Evolutionary conservation across 2,888 invertebrate genomes (phyloP), one percentile per base, ranked within the genome.

Genomic region (Pachliopta kotzebuea): DNA sequence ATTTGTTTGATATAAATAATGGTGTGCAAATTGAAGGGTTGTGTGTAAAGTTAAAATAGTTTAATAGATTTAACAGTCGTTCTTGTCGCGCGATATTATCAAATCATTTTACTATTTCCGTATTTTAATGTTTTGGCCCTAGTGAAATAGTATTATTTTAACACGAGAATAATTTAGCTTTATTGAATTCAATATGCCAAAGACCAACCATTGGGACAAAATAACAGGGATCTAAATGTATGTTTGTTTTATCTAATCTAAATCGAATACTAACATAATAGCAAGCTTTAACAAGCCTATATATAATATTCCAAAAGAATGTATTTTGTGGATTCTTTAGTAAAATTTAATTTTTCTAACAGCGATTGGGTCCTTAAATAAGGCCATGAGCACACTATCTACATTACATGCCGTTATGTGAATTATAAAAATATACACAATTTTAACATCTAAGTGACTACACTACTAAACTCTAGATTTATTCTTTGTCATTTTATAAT

Each of bases 401-500:
- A 83, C 76, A 78, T 79, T 75, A 79, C 81, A 75, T 77, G 77
- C 88, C 83, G 84, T 85, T 85, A 83, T 81, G 82, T 80, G 83
- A 83, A 81, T 83, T 84, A 86, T 84, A 83, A 84, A 83, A 84
- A 85, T 81, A 80, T 83, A 86, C 81, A 86, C 84, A 83, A 84
- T 83, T 84, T 81, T 86, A 86, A 81, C 78, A 85, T 81, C 83
- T 87, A 88, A 88, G 88, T 87, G 86, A 89, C 87, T 87, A 87
- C 86, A 85, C 88, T 90, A 90, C 86, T 90, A 90, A 93, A 92
- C 92, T 93, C 93, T 94, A 94, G 93, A 93, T 93, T 93, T 94
- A 93, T 93, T 93, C 93, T 94, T 94, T 94, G 94, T 94, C 93
- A 93, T 93, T 94, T 94, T 94, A 93, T 93, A 94, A 93, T 94